These are phyloP conservation scores for Sapajus apella DNA, from an alignment of 2,113 vertebrate genomes.

Conservation along the genomic window DNA sequence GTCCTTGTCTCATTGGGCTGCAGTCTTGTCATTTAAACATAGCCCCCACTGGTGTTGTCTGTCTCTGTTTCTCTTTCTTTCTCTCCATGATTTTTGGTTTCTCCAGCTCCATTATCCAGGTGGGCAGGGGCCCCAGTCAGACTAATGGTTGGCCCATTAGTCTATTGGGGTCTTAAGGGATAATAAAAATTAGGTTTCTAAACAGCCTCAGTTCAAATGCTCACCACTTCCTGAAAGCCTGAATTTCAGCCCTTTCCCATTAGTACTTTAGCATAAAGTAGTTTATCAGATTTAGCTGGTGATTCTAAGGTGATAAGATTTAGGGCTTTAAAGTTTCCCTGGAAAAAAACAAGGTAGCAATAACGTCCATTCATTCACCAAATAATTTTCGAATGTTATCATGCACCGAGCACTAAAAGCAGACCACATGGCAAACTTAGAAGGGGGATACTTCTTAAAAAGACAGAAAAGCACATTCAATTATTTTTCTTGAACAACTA, in stretches of 20 bases:
- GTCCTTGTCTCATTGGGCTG: neutral
- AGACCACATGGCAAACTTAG: neutral
- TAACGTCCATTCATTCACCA: neutral
- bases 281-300: conserved; percentile 30
- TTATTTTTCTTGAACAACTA: neutral
- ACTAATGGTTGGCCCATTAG: neutral
- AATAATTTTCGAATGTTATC: neutral
- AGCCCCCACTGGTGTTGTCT: neutral
- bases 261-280: conserved; percentile 21
- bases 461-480: neutral
- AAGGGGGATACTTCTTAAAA: neutral
- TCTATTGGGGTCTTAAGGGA: neutral
- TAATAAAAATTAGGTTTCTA: conserved; percentile 35
- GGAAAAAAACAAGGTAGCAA: neutral
- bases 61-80: neutral
- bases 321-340: neutral
- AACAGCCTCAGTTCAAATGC: neutral
- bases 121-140: neutral
- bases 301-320: neutral
- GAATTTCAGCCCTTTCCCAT: conserved; percentile 1
- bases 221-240: neutral
- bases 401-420: neutral
- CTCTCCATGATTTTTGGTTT: neutral
- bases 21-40: neutral
- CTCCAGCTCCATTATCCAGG: neutral